Evolutionary conservation across 2,888 invertebrate genomes (phyloP).

Genomic region (Hyalella azteca): DNA sequence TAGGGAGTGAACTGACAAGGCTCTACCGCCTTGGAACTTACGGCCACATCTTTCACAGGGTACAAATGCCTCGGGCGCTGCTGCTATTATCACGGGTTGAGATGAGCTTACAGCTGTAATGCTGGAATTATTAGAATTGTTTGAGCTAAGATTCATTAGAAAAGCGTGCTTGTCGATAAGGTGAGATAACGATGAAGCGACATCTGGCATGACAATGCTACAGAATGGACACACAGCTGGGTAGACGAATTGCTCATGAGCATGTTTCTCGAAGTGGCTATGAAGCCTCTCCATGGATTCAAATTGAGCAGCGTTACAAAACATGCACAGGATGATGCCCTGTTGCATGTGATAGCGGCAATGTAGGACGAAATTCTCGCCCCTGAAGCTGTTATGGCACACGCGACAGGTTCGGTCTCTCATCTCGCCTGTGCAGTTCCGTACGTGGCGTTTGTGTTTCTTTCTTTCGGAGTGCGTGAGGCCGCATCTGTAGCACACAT

Average conservation of each 20-base stretch:
- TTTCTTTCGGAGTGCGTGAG: constrained; percentile 45
- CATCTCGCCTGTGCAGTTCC: constrained; percentile 49
- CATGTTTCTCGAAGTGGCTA: constrained; percentile 56
- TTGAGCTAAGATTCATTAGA: neutral
- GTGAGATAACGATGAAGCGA: constrained; percentile 50
- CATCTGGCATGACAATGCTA: constrained; percentile 47
- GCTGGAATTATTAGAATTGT: neutral
- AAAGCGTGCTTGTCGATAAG: constrained; percentile 51
- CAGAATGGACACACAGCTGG: constrained; percentile 56
- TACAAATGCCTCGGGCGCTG: constrained; percentile 38
- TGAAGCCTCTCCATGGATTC: constrained; percentile 41
- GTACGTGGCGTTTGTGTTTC: constrained; percentile 48
- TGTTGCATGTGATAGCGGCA: constrained; percentile 53
- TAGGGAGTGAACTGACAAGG: constrained; percentile 52
- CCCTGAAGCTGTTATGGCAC: constrained; percentile 45
- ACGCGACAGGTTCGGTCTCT: constrained; percentile 48
- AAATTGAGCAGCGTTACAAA: constrained; percentile 54
- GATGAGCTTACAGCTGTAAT: constrained; percentile 27
- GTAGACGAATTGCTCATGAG: constrained; percentile 56
- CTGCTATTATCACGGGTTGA: neutral
- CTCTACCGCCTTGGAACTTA: constrained; percentile 55
- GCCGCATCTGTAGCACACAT: constrained; percentile 55
- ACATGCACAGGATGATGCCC: constrained; percentile 52
- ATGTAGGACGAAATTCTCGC: constrained; percentile 53
- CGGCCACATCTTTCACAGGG: constrained; percentile 55